These are phyloP conservation scores for Sylvilagus floridanus DNA, from an alignment of 2,797 vertebrate species.

Conservation along the genomic window DNA sequence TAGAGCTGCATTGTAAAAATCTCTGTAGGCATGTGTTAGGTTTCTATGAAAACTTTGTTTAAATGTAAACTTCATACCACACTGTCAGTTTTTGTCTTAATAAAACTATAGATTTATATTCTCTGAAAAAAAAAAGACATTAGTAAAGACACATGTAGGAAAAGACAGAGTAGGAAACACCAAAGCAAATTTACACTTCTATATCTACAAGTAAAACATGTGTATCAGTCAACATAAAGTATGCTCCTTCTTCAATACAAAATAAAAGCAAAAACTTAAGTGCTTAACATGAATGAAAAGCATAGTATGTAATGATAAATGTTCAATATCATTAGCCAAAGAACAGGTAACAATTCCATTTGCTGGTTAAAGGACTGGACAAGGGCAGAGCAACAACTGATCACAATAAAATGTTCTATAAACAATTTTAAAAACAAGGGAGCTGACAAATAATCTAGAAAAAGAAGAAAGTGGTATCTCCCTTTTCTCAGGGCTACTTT, in stretches of 20 bases:
- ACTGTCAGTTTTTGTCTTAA: too few relatives aligned
- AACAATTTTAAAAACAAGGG: background rate
- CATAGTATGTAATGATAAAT: background rate
- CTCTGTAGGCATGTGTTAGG: too few relatives aligned
- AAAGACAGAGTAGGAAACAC: background rate
- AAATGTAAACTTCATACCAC: too few relatives aligned
- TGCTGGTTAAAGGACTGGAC: background rate
- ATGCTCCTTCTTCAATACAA: conserved; percentile 10
- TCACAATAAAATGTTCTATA: background rate
- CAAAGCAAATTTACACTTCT: conserved; percentile 40
- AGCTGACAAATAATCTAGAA: background rate
- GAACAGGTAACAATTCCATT: background rate
- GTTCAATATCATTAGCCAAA: conserved; percentile 10
- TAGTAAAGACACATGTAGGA: background rate
- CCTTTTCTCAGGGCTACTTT: background rate
- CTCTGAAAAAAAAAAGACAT: background rate
- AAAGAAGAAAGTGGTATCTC: background rate
- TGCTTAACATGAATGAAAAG: conserved; percentile 29
- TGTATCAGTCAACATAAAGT: background rate
- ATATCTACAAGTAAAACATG: background rate
- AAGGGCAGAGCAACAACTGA: conserved; percentile 28
- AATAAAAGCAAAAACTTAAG: conserved; percentile 29
- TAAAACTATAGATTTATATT: too few relatives aligned
- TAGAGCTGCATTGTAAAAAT: too few relatives aligned
- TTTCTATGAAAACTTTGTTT: too few relatives aligned